Evolutionary conservation across 1,140 invertebrate genomes (phyloP).

Genomic region (Eumaeus atala): DNA sequence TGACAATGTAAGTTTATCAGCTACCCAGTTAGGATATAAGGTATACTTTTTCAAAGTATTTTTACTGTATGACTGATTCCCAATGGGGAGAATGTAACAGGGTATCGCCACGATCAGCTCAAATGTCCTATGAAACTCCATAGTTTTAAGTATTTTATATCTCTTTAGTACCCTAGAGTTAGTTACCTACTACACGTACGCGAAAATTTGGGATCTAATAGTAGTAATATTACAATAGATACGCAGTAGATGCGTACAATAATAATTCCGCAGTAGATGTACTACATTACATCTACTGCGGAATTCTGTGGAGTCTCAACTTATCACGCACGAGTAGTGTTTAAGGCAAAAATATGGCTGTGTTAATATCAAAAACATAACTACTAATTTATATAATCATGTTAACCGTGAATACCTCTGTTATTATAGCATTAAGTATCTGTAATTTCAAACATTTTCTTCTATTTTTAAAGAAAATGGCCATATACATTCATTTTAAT

Average conservation of each 20-base stretch:
- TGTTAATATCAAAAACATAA: constrained; percentile 71
- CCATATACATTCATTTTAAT: not conserved
- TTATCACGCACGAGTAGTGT: not conserved
- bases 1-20: too few species aligned
- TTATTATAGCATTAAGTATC: constrained; percentile 29
- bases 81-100: constrained; percentile 33
- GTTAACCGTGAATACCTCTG: constrained; percentile 68
- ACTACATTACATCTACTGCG: too few species aligned
- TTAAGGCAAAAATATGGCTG: constrained; percentile 65
- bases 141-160: constrained; percentile 13
- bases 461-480: not conserved
- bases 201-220: too few species aligned
- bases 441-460: not conserved
- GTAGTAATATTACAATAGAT: too few species aligned
- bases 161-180: constrained; percentile 26
- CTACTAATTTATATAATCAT: constrained; percentile 57
- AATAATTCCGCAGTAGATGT: not conserved
- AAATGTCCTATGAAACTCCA: constrained; percentile 25
- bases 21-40: too few species aligned
- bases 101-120: constrained; percentile 52
- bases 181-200: constrained; percentile 20
- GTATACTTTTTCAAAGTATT: too few species aligned
- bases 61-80: not conserved
- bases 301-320: constrained; percentile 4
- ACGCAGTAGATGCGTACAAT: too few species aligned